Evolutionary conservation across 2,888 invertebrate genomes (phyloP).

Genomic region (Tiphia femorata): DNA sequence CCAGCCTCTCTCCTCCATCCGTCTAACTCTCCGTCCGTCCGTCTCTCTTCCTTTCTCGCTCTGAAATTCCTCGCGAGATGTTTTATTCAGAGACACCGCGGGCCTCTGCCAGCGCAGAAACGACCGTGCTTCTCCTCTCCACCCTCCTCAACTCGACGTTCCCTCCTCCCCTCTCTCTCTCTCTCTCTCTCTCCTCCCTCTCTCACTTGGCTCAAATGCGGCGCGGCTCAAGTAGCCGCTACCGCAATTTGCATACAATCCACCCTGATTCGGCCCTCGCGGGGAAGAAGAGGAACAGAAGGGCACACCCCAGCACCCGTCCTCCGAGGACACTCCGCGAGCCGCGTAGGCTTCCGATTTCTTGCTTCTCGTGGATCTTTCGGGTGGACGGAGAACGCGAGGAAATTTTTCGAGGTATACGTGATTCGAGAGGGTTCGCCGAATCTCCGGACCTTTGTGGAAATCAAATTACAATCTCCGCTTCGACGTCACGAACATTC

Average conservation of each 20-base stretch:
- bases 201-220: slow-evolving; percentile 58
- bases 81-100: slow-evolving; percentile 67
- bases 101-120: slow-evolving; percentile 52
- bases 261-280: slow-evolving; percentile 53
- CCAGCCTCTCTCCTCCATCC: slow-evolving; percentile 4
- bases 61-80: slow-evolving; percentile 65
- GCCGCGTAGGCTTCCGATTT: too few relatives aligned
- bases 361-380: too few relatives aligned
- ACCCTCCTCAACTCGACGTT: slow-evolving; percentile 32
- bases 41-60: slow-evolving; percentile 45
- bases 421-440: too few relatives aligned
- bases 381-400: too few relatives aligned
- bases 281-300: slow-evolving; percentile 11
- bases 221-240: slow-evolving; percentile 65
- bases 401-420: too few relatives aligned
- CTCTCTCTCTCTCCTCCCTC: slow-evolving; percentile 43
- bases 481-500: too few relatives aligned
- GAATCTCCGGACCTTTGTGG: too few relatives aligned
- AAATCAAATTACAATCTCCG: too few relatives aligned
- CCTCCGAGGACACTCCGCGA: too few relatives aligned
- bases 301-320: slow-evolving; percentile 31
- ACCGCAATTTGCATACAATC: slow-evolving; percentile 68
- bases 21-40: slow-evolving; percentile 14
- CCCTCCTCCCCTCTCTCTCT: slow-evolving; percentile 34
- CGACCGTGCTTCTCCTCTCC: too few relatives aligned